Base-by-base conservation (phyloP, 2,797 vertebrate genomes). In the Darevskia nairensis region DNA sequence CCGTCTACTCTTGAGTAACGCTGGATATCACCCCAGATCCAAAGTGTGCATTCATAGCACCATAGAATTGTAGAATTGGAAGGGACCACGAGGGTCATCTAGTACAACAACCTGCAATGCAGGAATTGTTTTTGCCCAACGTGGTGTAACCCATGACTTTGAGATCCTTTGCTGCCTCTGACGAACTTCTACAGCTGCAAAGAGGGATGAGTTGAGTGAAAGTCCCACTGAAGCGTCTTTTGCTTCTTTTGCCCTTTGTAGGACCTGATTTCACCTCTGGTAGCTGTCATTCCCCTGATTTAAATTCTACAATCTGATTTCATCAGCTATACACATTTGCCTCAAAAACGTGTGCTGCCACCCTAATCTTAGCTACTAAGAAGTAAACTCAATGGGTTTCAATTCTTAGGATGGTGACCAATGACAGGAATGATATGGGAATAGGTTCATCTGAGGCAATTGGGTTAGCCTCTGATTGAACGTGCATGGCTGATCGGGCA, bases 251-350 rank as follows among this genome's bases (percentile, higher is more conserved):
- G 0, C 19, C 74, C 71, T 69, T 39, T 72, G 29, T 91, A 92
- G 92, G 89, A 92, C 93, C 11, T 91, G 79, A 68, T 55, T 35
- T 61, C 23, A 61, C 8, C n/a, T 55, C 68, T 25, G 86, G 4
- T 82, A 59, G 59, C 55, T 2, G 29, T 66, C n/a, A 0, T 27
- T 0, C 71, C 81, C 0, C 59, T 35, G 84, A 89, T 15, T 75
- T 25, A 75, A 75, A 23, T 8, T 76, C 6, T n/a, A 21, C 19
- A 17, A n/a, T n/a, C 55, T 32, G 8, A 79, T 79, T n/a, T 8
- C 77, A n/a, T 55, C 29, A 77, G 44, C 44, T 29, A 77, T 77
- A 29, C 35, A 8, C 32, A 35, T 74, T 55, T 6, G 6, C 77
- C 9, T 6, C 17, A 11, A 1, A 80, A 50, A 59, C 2, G 9